These are phyloP conservation scores for Ptilonorhynchus violaceus DNA, from an alignment of 2,113 vertebrate species.

Conservation along the genomic window DNA sequence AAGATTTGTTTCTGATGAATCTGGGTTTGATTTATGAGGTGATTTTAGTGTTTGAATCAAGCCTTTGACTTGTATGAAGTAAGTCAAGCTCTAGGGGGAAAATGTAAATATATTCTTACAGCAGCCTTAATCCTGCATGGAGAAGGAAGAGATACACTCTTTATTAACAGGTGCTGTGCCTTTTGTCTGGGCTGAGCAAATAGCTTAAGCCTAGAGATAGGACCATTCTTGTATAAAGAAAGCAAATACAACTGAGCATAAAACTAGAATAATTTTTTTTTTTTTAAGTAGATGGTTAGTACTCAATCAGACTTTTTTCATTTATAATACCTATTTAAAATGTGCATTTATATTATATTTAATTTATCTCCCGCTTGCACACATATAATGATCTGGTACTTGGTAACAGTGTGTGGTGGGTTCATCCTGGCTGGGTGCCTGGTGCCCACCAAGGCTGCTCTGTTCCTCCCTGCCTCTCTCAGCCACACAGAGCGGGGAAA, in stretches of 20 bases:
- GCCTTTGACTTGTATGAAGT: neutral
- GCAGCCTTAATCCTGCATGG: neutral
- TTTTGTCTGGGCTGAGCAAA: conserved; percentile 11
- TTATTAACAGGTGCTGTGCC: neutral
- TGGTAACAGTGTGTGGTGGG: neutral
- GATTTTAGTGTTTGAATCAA: neutral
- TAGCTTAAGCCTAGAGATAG: neutral
- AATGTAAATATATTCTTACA: neutral
- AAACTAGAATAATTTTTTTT: neutral
- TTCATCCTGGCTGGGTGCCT: neutral
- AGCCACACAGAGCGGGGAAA: neutral
- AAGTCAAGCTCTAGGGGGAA: neutral
- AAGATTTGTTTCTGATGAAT: neutral
- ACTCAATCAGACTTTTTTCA: neutral
- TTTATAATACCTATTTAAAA: conserved; percentile 43
- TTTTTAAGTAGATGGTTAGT: neutral
- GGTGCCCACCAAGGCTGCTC: neutral
- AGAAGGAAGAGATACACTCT: neutral
- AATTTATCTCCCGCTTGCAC: conserved; percentile 23
- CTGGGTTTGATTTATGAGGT: neutral
- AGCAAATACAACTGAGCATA: neutral
- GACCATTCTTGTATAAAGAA: neutral
- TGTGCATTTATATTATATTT: conserved; percentile 52
- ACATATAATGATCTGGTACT: neutral
- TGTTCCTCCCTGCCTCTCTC: neutral